A percentile compares a stretch with the other conserved stretches of the same genome.
These are phyloP conservation scores for Chiridota heheva DNA, from an alignment of 35 echinoderm and acorn worm species.

Conservation along the genomic window DNA sequence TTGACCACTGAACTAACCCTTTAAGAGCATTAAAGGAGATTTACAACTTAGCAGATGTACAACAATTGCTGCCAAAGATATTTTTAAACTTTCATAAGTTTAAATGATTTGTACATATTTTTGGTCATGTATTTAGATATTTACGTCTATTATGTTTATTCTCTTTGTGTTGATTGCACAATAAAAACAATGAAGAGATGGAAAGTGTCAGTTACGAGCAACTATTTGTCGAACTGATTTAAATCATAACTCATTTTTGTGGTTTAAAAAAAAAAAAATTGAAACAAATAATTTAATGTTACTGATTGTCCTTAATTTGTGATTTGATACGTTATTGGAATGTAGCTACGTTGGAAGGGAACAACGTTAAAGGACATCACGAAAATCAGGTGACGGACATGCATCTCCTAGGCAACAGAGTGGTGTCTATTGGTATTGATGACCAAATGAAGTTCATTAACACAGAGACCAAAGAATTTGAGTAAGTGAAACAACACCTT, in stretches of 20 bases:
- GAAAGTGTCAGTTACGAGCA: no score
- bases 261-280: background rate
- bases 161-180: no score
- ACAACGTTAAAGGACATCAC: slow-evolving; percentile 32
- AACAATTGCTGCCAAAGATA: no score
- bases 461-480: slow-evolving; percentile 13
- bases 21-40: no score
- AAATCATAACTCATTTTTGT: background rate
- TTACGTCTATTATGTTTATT: no score
- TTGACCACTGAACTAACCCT: no score
- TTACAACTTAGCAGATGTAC: no score
- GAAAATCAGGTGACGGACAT: slow-evolving; percentile 47
- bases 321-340: slow-evolving; percentile 46
- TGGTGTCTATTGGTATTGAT: slow-evolving; percentile 42
- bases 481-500: slow-evolving; percentile 28
- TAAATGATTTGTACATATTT: no score
- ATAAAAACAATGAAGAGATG: no score
- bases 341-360: slow-evolving; percentile 1
- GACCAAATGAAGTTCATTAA: slow-evolving; percentile 45
- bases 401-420: background rate
- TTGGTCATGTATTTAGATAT: no score
- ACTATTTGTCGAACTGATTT: no score
- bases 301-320: background rate
- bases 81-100: no score
- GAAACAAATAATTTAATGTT: background rate